These are phyloP conservation scores for Heliconius charithonia DNA, from an alignment of 2,888 invertebrate genomes.

Conservation along the genomic window DNA sequence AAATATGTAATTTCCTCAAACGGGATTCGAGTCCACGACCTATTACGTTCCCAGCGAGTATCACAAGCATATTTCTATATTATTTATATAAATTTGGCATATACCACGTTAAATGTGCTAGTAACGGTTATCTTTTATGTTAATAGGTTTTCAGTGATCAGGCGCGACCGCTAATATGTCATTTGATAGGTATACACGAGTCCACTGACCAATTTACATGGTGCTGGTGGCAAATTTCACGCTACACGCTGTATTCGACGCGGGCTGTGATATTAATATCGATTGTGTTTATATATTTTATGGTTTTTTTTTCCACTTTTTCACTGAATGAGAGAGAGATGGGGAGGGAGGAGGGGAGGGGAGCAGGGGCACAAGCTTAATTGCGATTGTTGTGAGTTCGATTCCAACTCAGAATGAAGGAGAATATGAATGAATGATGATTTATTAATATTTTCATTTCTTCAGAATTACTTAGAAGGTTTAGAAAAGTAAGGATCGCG, in stretches of 20 bases:
- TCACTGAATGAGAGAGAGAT: too few species aligned
- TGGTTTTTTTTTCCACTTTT: not conserved
- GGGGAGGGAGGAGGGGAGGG: too few species aligned
- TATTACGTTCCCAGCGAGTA: too few species aligned
- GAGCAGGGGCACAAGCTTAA: too few species aligned
- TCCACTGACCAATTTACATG: constrained; percentile 43
- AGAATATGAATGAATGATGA: too few species aligned
- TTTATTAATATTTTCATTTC: too few species aligned
- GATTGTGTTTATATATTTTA: constrained; percentile 5
- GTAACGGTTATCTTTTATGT: constrained; percentile 34
- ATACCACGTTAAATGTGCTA: not conserved
- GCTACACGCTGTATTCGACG: constrained; percentile 8
- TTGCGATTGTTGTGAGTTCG: too few species aligned
- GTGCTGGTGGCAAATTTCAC: constrained; percentile 32
- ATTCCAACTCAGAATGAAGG: too few species aligned
- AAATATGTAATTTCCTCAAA: too few species aligned
- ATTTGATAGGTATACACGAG: constrained; percentile 44
- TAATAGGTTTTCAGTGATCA: constrained; percentile 30
- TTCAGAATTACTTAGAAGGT: too few species aligned
- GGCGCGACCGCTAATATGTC: constrained; percentile 46
- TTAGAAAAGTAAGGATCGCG: too few species aligned
- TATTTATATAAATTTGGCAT: constrained; percentile 20
- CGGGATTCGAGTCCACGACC: too few species aligned
- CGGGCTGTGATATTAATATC: not conserved
- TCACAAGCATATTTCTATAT: not conserved